Conservation (phyloP, 2,797 vertebrate genomes). For the Artibeus lituratus region DNA sequence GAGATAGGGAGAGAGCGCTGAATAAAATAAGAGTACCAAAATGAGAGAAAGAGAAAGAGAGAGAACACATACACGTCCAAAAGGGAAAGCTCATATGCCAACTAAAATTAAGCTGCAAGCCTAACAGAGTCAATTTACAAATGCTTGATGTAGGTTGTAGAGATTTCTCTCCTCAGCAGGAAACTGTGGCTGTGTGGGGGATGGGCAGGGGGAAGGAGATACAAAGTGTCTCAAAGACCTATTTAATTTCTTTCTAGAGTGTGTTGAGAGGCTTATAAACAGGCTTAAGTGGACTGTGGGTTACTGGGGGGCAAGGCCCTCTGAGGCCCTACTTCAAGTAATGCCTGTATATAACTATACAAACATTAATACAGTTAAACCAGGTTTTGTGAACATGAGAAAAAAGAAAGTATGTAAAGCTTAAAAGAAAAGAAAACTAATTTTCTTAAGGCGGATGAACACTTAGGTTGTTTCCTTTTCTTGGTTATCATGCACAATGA, state of each 20-base stretch:
- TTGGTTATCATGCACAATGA: background rate
- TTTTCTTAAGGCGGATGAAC: background rate
- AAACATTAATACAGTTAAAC: background rate
- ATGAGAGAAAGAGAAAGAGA: too few species aligned
- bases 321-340: background rate
- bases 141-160: fast-evolving
- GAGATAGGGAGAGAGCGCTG: too few species aligned
- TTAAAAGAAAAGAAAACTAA: background rate
- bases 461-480: background rate
- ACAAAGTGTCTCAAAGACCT: background rate
- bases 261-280: background rate
- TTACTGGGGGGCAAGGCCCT: background rate
- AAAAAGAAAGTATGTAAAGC: background rate
- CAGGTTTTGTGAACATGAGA: background rate
- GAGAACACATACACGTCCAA: background rate
- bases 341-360: background rate
- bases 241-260: background rate
- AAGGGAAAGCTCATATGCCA: background rate
- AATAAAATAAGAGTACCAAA: too few species aligned
- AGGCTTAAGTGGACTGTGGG: background rate
- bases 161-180: background rate
- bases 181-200: background rate
- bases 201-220: background rate
- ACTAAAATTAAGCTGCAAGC: background rate
- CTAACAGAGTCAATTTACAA: background rate